Evolutionary conservation across 2,888 invertebrate genomes (phyloP).

Genomic region (Abscondita cerata): DNA sequence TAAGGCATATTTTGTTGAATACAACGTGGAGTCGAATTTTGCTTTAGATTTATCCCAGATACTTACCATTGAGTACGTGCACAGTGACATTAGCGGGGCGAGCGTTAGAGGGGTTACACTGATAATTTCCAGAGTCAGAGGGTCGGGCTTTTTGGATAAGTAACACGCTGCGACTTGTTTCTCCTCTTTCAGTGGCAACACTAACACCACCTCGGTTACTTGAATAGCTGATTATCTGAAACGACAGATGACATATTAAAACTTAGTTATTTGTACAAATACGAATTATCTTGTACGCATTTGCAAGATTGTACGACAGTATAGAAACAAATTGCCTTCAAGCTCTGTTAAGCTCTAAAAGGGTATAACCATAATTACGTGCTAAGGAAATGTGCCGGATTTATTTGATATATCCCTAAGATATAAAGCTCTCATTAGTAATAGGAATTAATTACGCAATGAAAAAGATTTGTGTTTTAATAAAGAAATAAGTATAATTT

Average conservation of each 20-base stretch:
- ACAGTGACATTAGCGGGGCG: constrained; percentile 90
- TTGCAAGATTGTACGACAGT: neutral
- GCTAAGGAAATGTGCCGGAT: constrained; percentile 15
- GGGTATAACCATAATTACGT: constrained; percentile 28
- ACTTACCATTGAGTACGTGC: constrained; percentile 91
- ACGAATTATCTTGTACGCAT: constrained; percentile 2
- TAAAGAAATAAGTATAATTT: neutral
- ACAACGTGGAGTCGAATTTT: too few species aligned
- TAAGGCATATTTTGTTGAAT: neutral
- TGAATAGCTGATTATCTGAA: constrained; percentile 93
- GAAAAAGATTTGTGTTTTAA: too few species aligned
- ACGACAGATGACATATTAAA: constrained; percentile 35
- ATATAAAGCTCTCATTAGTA: neutral
- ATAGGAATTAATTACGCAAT: too few species aligned
- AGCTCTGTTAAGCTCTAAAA: constrained; percentile 25
- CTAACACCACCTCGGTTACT: constrained; percentile 90
- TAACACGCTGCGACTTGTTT: constrained; percentile 88
- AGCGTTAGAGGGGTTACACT: constrained; percentile 94
- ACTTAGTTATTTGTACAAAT: constrained; percentile 13
- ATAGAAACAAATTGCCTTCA: constrained; percentile 17
- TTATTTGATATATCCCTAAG: constrained; percentile 1
- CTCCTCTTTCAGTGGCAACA: constrained; percentile 89
- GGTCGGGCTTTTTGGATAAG: constrained; percentile 87
- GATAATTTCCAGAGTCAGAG: constrained; percentile 88
- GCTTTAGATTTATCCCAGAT: constrained; percentile 15